These are phyloP conservation scores for Corythoichthys intestinalis DNA, from an alignment of 2,113 vertebrate genomes.

Conservation along the genomic window DNA sequence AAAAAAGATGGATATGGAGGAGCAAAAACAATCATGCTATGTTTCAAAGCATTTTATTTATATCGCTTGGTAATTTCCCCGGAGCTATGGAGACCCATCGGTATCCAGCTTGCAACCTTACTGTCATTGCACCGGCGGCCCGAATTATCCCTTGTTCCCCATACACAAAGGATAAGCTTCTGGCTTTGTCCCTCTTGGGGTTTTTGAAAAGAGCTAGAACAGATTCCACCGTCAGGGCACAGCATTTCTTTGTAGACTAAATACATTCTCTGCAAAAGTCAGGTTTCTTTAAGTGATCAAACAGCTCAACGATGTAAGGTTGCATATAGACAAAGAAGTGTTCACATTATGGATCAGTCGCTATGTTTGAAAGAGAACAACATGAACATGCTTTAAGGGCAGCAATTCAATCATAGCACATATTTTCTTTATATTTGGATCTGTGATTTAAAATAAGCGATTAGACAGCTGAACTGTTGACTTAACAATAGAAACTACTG, in stretches of 20 bases:
- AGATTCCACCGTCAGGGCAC: constrained; percentile 46
- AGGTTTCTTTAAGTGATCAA: constrained; percentile 54
- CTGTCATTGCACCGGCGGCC: constrained; percentile 4
- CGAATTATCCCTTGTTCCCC: constrained; percentile 18
- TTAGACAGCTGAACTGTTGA: not conserved
- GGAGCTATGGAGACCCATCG: constrained; percentile 40
- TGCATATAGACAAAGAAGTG: constrained; percentile 20
- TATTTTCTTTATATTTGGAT: not conserved
- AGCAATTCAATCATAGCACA: not conserved
- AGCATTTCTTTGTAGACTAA: constrained; percentile 46
- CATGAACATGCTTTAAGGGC: constrained; percentile 2
- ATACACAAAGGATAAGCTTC: constrained; percentile 46
- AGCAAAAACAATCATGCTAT: constrained; percentile 32
- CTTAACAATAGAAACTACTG: not conserved
- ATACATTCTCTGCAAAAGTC: constrained; percentile 44
- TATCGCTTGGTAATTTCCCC: constrained; percentile 54
- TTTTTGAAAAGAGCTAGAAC: constrained; percentile 58
- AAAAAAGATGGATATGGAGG: constrained; percentile 31
- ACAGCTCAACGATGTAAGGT: constrained; percentile 36
- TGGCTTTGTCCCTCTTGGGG: constrained; percentile 51
- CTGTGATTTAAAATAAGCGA: not conserved
- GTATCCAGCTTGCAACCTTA: constrained; percentile 44
- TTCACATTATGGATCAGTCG: constrained; percentile 29
- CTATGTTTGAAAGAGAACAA: constrained; percentile 2
- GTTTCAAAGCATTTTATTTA: constrained; percentile 48